phyloP scores from a whole-genome alignment of 2,888 invertebrate genomes.

The Ectemnius cavifrons region DNA sequence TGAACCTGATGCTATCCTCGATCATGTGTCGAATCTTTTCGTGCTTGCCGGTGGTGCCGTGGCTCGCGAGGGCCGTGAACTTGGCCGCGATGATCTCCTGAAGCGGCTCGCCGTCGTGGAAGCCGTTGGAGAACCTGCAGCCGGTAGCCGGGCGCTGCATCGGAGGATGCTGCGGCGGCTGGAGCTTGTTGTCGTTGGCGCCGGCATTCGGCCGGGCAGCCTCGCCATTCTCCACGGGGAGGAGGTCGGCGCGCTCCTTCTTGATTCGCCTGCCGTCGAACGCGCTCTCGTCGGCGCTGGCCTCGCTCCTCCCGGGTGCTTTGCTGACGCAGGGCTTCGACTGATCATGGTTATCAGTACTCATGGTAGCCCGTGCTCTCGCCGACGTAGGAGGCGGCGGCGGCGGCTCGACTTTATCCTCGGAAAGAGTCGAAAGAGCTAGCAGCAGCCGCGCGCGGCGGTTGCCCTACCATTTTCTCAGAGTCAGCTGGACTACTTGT shows the following conservation, averaged over 20 bases:
- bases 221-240: conserved; percentile 49
- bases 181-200: conserved; percentile 36
- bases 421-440: conserved; percentile 55
- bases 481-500: conserved; percentile 69
- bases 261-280: conserved; percentile 71
- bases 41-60: conserved; percentile 66
- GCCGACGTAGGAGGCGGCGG: conserved; percentile 27
- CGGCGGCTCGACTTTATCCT: conserved; percentile 49
- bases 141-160: conserved; percentile 35
- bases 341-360: conserved; percentile 70
- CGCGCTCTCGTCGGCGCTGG: conserved; percentile 55
- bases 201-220: conserved; percentile 41
- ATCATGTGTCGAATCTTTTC: conserved; percentile 82
- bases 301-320: conserved; percentile 49
- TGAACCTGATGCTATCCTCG: conserved; percentile 83
- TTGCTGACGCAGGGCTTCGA: conserved; percentile 64
- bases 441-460: conserved; percentile 56
- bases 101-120: conserved; percentile 70
- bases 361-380: conserved; percentile 65
- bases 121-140: conserved; percentile 68
- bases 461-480: conserved; percentile 68
- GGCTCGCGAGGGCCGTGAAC: conserved; percentile 65
- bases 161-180: conserved; percentile 28
- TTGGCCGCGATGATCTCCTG: conserved; percentile 73
- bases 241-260: conserved; percentile 62